Evolutionary conservation across 2,113 vertebrate species (phyloP), one percentile per base, ranked within the genome.

Genomic region (Axis porcinus): DNA sequence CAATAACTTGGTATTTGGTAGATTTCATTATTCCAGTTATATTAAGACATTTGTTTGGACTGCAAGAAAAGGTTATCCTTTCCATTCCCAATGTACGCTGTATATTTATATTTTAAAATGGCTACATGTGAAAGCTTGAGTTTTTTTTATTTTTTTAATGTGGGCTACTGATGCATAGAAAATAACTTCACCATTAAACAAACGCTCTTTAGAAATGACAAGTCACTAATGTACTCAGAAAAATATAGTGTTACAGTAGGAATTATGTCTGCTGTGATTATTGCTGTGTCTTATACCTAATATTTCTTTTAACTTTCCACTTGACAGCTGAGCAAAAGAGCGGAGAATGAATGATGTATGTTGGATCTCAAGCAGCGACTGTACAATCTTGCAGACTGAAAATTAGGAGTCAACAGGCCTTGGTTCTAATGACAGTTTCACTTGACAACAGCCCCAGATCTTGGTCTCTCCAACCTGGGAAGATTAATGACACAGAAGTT

Each of bases 181-280:
- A 95, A 94, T 94, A 86, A 91, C 62, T 89, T 70, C 62, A 81
- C 62, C 86, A 33, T 43, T 92, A 95, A 94, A 79, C 78, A 96
- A 96, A 94, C 81, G 70, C 30, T 96, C 64, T 93, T 96, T 93
- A 89, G 83, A 96, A 97, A 92, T 90, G 70, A 95, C 25, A 92
- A 91, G 11, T 95, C 43, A 93, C 76, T 91, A 82, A 95, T 43
- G 0, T 58, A 62, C 52, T 74, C 45, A 97, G 82, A 78, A 97
- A 83, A 89, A 50, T 57, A 17, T 8, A 64, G 36, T 55, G 45
- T 58, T 74, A 86, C 0, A 10, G 40, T 17, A 93, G 33, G 25
- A 64, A 89, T 96, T 55, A 89, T 40, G 81, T 81, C 12, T 94
- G 47, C 87, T 94, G 27, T 91, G 81, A 94, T 91, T 86, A 97